A percentile compares a stretch with the other conserved stretches of the same genome.
These are phyloP conservation scores for Sycophila texana DNA, from an alignment of 2,888 invertebrate genomes.

Conservation along the genomic window DNA sequence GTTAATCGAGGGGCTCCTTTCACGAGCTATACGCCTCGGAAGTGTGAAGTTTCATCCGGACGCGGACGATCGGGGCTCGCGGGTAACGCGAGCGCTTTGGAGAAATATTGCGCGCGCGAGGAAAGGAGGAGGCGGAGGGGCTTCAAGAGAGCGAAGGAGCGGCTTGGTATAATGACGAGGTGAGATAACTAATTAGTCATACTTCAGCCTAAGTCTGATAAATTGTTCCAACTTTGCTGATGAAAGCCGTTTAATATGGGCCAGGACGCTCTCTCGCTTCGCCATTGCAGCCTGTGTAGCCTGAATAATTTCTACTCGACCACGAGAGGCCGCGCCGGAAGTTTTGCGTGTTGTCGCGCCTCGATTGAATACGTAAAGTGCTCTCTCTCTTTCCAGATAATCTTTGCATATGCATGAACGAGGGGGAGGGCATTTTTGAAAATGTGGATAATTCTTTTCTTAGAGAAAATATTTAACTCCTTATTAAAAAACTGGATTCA, in stretches of 20 bases:
- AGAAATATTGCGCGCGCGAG: not conserved
- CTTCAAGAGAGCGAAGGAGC: conserved; percentile 40
- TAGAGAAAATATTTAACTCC: too few species aligned
- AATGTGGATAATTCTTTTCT: too few species aligned
- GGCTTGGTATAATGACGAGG: conserved; percentile 60
- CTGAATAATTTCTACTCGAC: conserved; percentile 56
- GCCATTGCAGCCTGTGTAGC: conserved; percentile 12
- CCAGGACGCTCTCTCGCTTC: conserved; percentile 54
- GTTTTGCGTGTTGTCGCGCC: conserved; percentile 61
- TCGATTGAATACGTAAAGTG: conserved; percentile 58
- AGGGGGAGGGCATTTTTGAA: too few species aligned
- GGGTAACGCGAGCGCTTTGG: conserved; percentile 4
- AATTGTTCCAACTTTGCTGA: conserved; percentile 68
- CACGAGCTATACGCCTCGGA: conserved; percentile 32
- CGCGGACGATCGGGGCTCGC: conserved; percentile 30
- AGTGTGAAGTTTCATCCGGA: conserved; percentile 35
- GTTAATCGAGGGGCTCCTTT: conserved; percentile 31
- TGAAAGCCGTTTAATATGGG: conserved; percentile 68
- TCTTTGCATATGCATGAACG: too few species aligned
- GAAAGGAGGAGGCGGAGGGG: conserved; percentile 18
- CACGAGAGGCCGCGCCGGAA: conserved; percentile 57
- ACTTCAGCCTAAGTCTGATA: conserved; percentile 69
- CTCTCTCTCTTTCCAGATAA: not conserved
- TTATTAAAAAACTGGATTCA: too few species aligned
- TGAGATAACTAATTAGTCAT: conserved; percentile 70